Evolutionary conservation across 2,888 invertebrate species (phyloP), one percentile per base, ranked within the genome.

Genomic region (Gryllus longicercus): DNA sequence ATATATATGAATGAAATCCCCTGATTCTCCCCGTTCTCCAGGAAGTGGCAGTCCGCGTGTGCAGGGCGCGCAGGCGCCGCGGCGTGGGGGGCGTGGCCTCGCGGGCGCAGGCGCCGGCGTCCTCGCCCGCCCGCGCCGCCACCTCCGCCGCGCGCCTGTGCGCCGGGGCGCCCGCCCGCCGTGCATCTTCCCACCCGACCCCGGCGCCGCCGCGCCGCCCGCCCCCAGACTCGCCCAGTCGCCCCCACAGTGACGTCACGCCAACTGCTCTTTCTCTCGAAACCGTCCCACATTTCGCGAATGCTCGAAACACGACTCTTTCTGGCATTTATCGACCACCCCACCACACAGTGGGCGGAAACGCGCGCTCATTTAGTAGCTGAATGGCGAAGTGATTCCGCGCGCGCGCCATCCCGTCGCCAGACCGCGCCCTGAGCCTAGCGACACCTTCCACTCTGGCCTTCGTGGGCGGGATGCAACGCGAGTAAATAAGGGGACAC

Each of bases 191-290:
- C 63, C 63, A 51, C 63, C 63, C 63, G 63, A 18, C 63, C 63
- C 16, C 63, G 4, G 16, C 63, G 63, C 63, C 16, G 16, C 16
- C 14, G 63, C 63, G 18, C 3, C 63, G 18, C 63, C 18, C 63
- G 63, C 5, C 63, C 5, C 25, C 25, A 0, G 5, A 3, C 14
- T 5, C 63, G 63, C 63, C 18, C 14, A 14, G 63, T 4, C 63
- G 63, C 63, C 63, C 63, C 63, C 63, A 63, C 63, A 63, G 16
- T 63, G 63, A 63, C 63, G 63, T 63, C 63, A 63, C 63, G 63
- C 63, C 63, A 63, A 63, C 63, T 3, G 18, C 63, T 14, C 63
- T 63, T 18, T 14, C 63, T 14, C 63, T 63, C 63, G 16, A 63
- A 63, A 63, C 18, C 63, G 63, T 63, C 63, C 63, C 63, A 63